phyloP scores from a whole-genome alignment of 2,888 invertebrate species.

The Aspidapion aeneum region DNA sequence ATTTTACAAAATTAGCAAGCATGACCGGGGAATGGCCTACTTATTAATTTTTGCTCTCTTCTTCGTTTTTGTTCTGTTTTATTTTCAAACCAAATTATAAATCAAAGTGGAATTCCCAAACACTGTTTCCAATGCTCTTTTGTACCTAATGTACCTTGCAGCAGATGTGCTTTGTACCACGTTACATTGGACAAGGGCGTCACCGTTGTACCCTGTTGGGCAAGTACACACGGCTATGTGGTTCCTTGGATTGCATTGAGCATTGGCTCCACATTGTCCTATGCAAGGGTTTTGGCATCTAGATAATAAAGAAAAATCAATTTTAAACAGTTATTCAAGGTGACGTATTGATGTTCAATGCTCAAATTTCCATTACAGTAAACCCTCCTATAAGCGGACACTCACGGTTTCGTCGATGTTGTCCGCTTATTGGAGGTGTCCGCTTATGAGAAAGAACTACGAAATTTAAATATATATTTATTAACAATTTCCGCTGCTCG shows the following conservation, averaged over 20 bases:
- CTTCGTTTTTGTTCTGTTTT: too few species aligned
- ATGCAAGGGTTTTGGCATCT: slow-evolving; percentile 65
- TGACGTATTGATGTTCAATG: too few species aligned
- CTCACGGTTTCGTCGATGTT: too few species aligned
- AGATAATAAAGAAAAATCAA: slow-evolving; percentile 22
- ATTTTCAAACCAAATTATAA: background rate
- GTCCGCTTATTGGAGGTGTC: too few species aligned
- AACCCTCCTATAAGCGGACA: too few species aligned
- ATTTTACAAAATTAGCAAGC: too few species aligned
- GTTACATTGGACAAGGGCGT: slow-evolving; percentile 55
- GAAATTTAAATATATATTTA: too few species aligned
- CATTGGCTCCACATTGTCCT: slow-evolving; percentile 74
- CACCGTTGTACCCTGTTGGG: slow-evolving; percentile 61
- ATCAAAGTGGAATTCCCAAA: background rate
- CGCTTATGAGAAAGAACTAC: too few species aligned
- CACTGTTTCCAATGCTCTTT: slow-evolving; percentile 8
- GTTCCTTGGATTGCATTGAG: slow-evolving; percentile 69
- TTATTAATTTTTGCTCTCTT: too few species aligned
- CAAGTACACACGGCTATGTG: slow-evolving; percentile 84
- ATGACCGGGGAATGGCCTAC: too few species aligned
- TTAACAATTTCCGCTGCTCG: too few species aligned
- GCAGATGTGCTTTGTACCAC: slow-evolving; percentile 24
- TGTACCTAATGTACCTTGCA: slow-evolving; percentile 22
- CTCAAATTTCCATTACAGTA: too few species aligned
- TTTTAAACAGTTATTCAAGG: background rate